Evolutionary conservation across 2,113 vertebrate species (phyloP), one percentile per base, ranked within the genome.

Genomic region (Progne subis): DNA sequence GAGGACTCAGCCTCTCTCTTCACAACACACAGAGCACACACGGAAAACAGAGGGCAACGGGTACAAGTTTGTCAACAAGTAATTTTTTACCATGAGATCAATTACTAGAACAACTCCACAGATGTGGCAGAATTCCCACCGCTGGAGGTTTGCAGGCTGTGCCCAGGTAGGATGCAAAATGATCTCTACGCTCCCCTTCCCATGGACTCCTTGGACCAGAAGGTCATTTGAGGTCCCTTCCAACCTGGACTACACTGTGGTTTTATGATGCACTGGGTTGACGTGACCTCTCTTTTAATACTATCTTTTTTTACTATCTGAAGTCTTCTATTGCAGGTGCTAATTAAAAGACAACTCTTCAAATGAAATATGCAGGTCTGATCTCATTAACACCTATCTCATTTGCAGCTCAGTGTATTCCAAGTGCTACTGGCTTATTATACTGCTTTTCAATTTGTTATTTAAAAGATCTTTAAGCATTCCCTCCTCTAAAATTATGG

Each of bases 321-420:
- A 92, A 87, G 44, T 18, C 53, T 61, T 44, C 70, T 79, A 32
- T 18, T 61, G 75, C 20, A 52, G 32, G 37, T 79, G n/a, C 65
- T 93, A 94, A 85, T 76, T 93, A 94, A 70, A 87, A 91, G n/a
- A 61, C 55, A 76, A 20, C 31, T 69, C 64, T 86, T 49, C 53
- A 88, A 90, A 80, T 80, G 67, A 82, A 88, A 87, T 32, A 92
- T 3, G 50, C 72, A 59, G 55, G 55, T 81, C 86, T 96, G 50
- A 26, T 88, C 37, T 94, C 71, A 82, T 77, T 86, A 77, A 72
- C 55, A 75, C 37, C 3, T 44, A 71, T 15, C 78, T 90, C 57
- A 86, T 90, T 84, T 87, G 61, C 61, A 90, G 70, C 44, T 90
- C 67, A 64, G 20, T 41, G 78, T 49, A 87, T 71, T 90, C 49